Conservation (phyloP, 2,888 invertebrate genomes). For the Melanostoma scalare region DNA sequence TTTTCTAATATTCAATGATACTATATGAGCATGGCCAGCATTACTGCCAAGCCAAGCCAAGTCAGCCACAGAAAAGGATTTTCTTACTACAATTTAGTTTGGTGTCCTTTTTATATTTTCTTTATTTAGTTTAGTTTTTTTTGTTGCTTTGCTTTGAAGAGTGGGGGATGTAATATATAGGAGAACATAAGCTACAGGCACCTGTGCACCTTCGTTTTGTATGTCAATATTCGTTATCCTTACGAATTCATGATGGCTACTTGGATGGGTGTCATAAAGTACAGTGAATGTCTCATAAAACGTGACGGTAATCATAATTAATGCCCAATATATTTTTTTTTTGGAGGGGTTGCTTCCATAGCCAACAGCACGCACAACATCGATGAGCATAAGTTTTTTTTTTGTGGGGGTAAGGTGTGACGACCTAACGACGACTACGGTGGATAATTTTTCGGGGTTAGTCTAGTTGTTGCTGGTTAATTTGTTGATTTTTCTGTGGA, state of each 20-base stretch:
- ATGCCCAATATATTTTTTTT: conserved; percentile 76
- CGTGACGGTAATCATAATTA: conserved; percentile 83
- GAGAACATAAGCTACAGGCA: conserved; percentile 44
- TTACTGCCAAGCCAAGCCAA: conserved; percentile 1
- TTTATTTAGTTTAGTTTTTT: conserved; percentile 13
- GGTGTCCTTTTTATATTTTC: conserved; percentile 32
- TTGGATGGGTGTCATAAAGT: conserved; percentile 79
- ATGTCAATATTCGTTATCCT: conserved; percentile 81
- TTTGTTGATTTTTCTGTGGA: conserved; percentile 37
- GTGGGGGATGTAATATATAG: conserved; percentile 14
- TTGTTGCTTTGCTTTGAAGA: background rate
- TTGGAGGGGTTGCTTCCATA: background rate
- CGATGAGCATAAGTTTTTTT: conserved; percentile 58
- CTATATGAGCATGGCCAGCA: conserved; percentile 20
- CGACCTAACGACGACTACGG: background rate
- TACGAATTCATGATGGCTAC: conserved; percentile 74
- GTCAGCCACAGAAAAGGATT: conserved; percentile 1
- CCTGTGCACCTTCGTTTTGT: conserved; percentile 75
- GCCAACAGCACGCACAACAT: conserved; percentile 58
- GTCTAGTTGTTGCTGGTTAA: conserved; percentile 58
- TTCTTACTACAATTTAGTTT: conserved; percentile 18
- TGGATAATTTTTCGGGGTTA: conserved; percentile 42
- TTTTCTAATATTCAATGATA: conserved; percentile 74
- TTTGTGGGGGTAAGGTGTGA: conserved; percentile 14
- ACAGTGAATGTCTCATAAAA: conserved; percentile 82